Percentiles rank a stretch among this genome's conserved stretches.
These are phyloP conservation scores for Danaus chrysippus DNA, from an alignment of 2,888 invertebrate species.

Conservation along the genomic window DNA sequence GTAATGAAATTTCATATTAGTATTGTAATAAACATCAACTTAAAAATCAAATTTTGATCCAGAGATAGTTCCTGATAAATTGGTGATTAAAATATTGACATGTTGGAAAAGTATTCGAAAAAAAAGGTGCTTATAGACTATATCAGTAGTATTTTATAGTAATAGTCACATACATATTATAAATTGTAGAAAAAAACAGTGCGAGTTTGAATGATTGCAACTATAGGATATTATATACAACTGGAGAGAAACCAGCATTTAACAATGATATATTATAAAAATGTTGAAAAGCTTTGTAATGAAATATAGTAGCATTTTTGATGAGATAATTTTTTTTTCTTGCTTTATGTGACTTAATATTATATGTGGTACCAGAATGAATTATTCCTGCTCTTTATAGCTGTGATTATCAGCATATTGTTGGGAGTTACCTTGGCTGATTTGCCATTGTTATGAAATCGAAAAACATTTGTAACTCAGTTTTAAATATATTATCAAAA, in stretches of 20 bases:
- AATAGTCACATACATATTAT: slow-evolving; percentile 18
- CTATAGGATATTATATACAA: slow-evolving; percentile 42
- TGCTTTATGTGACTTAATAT: slow-evolving; percentile 71
- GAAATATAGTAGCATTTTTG: slow-evolving; percentile 73
- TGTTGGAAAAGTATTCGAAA: slow-evolving; percentile 3
- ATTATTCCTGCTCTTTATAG: slow-evolving; percentile 58
- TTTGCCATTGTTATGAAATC: slow-evolving; percentile 66
- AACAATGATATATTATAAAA: slow-evolving; percentile 70
- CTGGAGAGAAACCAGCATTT: slow-evolving; percentile 73
- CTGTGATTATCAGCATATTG: slow-evolving; percentile 55
- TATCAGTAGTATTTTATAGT: slow-evolving; percentile 19
- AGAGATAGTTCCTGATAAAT: slow-evolving; percentile 19
- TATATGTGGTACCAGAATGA: slow-evolving; percentile 60
- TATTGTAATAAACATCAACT: slow-evolving; percentile 1
- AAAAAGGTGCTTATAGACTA: slow-evolving; percentile 47
- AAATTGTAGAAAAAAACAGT: slow-evolving; percentile 44
- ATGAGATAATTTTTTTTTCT: slow-evolving; percentile 72
- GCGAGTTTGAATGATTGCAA: slow-evolving; percentile 65
- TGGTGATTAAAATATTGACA: slow-evolving; percentile 12
- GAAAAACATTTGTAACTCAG: slow-evolving; percentile 74
- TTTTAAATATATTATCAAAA: slow-evolving; percentile 75
- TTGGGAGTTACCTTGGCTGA: slow-evolving; percentile 60
- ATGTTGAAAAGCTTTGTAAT: slow-evolving; percentile 71
- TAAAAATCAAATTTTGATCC: slow-evolving; percentile 1
- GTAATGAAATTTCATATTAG: slow-evolving; percentile 6